Base-by-base conservation (phyloP, 2,113 vertebrate genomes). In the Thalassarche chlororhynchos region DNA sequence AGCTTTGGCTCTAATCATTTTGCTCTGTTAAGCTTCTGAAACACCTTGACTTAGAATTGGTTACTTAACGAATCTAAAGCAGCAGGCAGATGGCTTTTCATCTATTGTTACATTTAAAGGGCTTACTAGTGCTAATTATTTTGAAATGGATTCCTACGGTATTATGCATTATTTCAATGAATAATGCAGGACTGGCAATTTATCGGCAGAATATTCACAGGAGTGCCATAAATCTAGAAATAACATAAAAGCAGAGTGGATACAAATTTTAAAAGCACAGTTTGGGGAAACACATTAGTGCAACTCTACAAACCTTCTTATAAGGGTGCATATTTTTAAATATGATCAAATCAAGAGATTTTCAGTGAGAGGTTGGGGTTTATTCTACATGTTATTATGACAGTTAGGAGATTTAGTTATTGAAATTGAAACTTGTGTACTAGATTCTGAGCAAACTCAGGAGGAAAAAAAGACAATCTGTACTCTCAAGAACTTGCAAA, bases 41-140 rank as follows among this genome's bases (percentile, higher is more conserved):
- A 95, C 69, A 91, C 61, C 69, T 93, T 94, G 60, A 79, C 68
- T 89, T 87, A 72, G 52, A 75, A 31, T 85, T 69, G 40, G 78
- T 93, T 93, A 78, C 72, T 94, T 93, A 95, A 79, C 0, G 1
- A 88, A 79, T 82, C 32, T 93, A 76, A 91, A 93, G 70, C 70
- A 95, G 60, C 49, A 86, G 64, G 71, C 93, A 94, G 84, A 89
- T 93, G 88, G 52, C n/a, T 95, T 95, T 97, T 96, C 84, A 80
- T 95, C 95, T 97, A 92, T 86, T 97, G 94, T 92, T 96, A 96
- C 93, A 88, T 93, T 91, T 95, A 93, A 92, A 92, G 75, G 71
- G 55, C 85, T 95, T 95, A 88, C 88, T 88, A 28, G n/a, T 70
- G 71, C 81, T 97, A 97, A 97, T 97, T 95, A 97, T 96, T 96